Conservation (phyloP, 2,888 invertebrate genomes). For the Lycaena phlaeas region DNA sequence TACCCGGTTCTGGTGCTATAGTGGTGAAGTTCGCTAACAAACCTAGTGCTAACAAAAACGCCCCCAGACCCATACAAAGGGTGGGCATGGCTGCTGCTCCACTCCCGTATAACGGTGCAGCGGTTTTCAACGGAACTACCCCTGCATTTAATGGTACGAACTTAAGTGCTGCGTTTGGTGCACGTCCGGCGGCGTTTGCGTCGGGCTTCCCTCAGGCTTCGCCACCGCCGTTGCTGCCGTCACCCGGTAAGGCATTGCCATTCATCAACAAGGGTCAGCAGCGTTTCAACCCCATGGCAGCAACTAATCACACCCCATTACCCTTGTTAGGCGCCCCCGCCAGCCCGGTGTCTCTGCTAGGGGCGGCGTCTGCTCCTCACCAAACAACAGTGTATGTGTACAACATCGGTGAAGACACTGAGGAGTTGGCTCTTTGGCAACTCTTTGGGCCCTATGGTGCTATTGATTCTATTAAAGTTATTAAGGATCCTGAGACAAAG, state of each 20-base stretch:
- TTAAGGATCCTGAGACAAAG: constrained; percentile 70
- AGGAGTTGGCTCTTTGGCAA: constrained; percentile 68
- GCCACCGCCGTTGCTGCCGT: constrained; percentile 61
- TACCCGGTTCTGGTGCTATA: constrained; percentile 55
- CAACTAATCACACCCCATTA: constrained; percentile 55
- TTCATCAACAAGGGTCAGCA: constrained; percentile 69
- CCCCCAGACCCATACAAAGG: constrained; percentile 49
- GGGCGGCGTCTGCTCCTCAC: constrained; percentile 48
- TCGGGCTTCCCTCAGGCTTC: constrained; percentile 59
- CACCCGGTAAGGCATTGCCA: constrained; percentile 65
- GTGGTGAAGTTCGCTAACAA: constrained; percentile 68
- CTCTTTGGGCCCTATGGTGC: constrained; percentile 69
- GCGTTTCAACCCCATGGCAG: constrained; percentile 67
- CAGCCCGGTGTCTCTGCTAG: constrained; percentile 56
- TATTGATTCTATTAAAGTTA: constrained; percentile 69
- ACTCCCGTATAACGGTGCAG: constrained; percentile 52
- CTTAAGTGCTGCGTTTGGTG: constrained; percentile 51
- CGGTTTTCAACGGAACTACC: constrained; percentile 52
- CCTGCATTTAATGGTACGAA: constrained; percentile 54
- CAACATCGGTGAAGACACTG: constrained; percentile 68
- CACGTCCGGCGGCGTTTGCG: constrained; percentile 50
- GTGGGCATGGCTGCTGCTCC: constrained; percentile 40
- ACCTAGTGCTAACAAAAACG: constrained; percentile 56
- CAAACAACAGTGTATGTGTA: constrained; percentile 71
- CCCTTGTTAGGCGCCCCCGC: constrained; percentile 59